Percentiles rank a stretch among this genome's conserved stretches.
These are phyloP conservation scores for Platycercus adscitus DNA, from an alignment of 2,113 vertebrate genomes.

Conservation along the genomic window DNA sequence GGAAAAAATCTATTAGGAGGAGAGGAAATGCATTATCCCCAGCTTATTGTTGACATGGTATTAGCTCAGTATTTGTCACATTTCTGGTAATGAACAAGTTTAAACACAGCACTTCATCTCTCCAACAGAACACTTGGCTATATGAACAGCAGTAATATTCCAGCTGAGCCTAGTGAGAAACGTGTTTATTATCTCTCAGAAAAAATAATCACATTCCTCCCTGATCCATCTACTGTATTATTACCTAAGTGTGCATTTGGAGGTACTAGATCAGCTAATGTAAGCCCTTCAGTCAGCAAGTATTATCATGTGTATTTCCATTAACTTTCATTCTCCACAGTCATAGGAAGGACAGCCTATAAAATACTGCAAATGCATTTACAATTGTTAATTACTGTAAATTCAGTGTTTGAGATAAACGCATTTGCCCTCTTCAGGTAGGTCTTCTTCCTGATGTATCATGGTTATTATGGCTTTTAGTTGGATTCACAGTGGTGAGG, in stretches of 20 bases:
- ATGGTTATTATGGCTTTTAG: neutral
- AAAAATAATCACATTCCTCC: neutral
- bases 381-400: conserved; percentile 52
- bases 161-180: conserved; percentile 1
- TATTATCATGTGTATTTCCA: conserved; percentile 36
- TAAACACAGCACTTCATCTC: neutral
- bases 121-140: neutral
- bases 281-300: conserved; percentile 17
- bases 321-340: conserved; percentile 23
- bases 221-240: neutral
- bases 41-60: conserved; percentile 19
- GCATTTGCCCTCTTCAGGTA: neutral
- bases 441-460: neutral
- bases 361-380: conserved; percentile 11
- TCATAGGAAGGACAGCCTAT: neutral
- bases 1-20: conserved; percentile 22
- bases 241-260: neutral
- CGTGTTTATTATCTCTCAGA: conserved; percentile 18
- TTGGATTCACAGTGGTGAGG: accelerated
- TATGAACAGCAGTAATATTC: conserved; percentile 9
- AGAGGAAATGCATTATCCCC: conserved; percentile 24
- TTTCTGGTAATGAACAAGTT: conserved; percentile 38
- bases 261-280: conserved; percentile 37
- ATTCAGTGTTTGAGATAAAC: neutral
- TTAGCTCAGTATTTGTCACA: conserved; percentile 16